phyloP scores from a whole-genome alignment of 2,113 vertebrate species.

The Malaclemys terrapin region DNA sequence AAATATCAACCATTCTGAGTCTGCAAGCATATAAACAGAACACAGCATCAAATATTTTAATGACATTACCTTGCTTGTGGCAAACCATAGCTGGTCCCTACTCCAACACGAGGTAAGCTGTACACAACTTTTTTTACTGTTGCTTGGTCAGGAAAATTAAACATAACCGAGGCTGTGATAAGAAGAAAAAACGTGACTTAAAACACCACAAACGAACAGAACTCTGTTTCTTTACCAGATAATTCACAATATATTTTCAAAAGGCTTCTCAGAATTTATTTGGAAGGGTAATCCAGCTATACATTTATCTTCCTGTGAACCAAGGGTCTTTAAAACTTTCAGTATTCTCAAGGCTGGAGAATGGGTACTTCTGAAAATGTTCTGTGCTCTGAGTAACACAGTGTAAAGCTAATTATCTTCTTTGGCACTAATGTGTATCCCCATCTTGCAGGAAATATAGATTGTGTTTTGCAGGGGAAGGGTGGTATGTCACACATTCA shows the following conservation, averaged over 20 bases:
- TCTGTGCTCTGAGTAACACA: neutral
- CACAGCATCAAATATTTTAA: neutral
- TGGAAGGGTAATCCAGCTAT: neutral
- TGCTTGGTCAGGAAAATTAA: conserved; percentile 98
- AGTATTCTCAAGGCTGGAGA: neutral
- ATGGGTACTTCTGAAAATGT: neutral
- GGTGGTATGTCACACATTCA: neutral
- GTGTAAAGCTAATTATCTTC: neutral
- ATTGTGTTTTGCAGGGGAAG: neutral
- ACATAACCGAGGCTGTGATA: conserved; percentile 94
- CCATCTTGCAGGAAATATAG: neutral
- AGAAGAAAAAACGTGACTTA: conserved; percentile 57
- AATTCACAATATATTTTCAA: neutral
- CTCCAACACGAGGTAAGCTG: conserved; percentile 96
- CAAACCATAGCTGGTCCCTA: conserved; percentile 98
- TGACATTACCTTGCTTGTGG: conserved; percentile 94
- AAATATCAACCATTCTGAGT: neutral
- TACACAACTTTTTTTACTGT: conserved; percentile 97
- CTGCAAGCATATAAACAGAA: neutral
- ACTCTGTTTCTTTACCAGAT: neutral
- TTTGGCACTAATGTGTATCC: neutral
- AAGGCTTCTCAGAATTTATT: neutral
- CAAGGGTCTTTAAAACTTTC: neutral
- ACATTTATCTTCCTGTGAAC: neutral
- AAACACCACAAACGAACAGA: conserved; percentile 36